phyloP scores from a whole-genome alignment of 1,140 invertebrate species.

The Dreissena rostriformis region DNA sequence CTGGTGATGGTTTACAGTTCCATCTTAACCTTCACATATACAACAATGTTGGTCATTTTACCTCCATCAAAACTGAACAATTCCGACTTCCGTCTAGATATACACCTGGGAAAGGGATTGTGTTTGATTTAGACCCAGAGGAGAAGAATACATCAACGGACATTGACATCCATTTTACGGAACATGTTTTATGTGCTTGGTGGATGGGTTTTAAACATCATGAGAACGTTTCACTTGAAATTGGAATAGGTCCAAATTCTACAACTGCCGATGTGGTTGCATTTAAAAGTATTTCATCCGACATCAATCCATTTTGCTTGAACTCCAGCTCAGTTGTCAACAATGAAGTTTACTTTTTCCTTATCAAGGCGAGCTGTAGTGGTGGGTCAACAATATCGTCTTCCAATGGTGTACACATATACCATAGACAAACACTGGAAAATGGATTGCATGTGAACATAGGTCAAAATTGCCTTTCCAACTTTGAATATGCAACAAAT shows the following conservation, averaged over 20 bases:
- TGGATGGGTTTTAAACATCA: slow-evolving; percentile 62
- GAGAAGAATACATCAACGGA: neutral
- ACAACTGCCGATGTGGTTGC: neutral
- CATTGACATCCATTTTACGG: slow-evolving; percentile 37
- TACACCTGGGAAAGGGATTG: slow-evolving; percentile 55
- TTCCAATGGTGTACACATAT: slow-evolving; percentile 10
- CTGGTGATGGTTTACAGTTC: slow-evolving; percentile 24
- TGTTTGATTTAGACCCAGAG: slow-evolving; percentile 52
- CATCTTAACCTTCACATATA: slow-evolving; percentile 16
- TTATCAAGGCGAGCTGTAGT: neutral
- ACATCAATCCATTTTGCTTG: neutral
- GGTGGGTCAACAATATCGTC: slow-evolving; percentile 15
- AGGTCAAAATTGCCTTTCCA: neutral
- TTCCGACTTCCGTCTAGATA: slow-evolving; percentile 56
- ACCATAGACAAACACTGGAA: neutral
- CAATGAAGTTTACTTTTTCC: slow-evolving; percentile 1
- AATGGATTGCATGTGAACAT: neutral
- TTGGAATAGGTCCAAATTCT: slow-evolving; percentile 56
- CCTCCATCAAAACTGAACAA: slow-evolving; percentile 5
- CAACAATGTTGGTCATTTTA: slow-evolving; percentile 52
- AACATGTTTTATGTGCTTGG: slow-evolving; percentile 45
- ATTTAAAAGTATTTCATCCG: neutral
- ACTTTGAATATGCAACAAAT: neutral
- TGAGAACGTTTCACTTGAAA: slow-evolving; percentile 48
- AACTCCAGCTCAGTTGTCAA: neutral